These are phyloP conservation scores for Kryptopterus vitreolus DNA, from an alignment of 2,797 vertebrate genomes.

Conservation along the genomic window DNA sequence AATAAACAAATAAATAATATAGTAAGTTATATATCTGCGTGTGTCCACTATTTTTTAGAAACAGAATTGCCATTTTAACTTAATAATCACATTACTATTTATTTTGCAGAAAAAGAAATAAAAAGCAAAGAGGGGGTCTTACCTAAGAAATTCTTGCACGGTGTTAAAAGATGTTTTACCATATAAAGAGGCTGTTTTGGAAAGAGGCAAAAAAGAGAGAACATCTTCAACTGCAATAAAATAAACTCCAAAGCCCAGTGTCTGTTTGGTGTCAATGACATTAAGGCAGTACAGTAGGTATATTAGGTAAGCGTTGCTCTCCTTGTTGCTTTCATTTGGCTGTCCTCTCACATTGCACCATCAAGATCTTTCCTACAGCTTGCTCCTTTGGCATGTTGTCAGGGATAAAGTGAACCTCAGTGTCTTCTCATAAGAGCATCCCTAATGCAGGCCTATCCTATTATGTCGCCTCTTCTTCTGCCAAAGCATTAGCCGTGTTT, in stretches of 20 bases:
- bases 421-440: constrained; percentile 38
- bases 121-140: constrained; percentile 55
- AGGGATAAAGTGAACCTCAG: constrained; percentile 50
- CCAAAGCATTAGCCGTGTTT: constrained; percentile 43
- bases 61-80: not conserved
- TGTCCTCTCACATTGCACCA: constrained; percentile 46
- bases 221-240: constrained; percentile 38
- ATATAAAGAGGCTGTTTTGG: constrained; percentile 68
- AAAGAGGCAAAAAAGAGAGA: constrained; percentile 25
- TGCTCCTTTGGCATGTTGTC: constrained; percentile 60
- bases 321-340: constrained; percentile 58
- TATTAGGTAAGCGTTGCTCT: constrained; percentile 63
- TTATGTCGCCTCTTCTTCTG: constrained; percentile 30
- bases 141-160: constrained; percentile 75
- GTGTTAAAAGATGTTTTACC: constrained; percentile 68
- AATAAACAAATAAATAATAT: too few species aligned
- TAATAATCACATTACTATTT: not conserved
- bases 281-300: constrained; percentile 57
- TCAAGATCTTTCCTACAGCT: constrained; percentile 48
- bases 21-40: too few species aligned
- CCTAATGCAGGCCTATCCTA: constrained; percentile 27
- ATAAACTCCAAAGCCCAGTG: constrained; percentile 9
- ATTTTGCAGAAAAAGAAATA: not conserved
- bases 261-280: constrained; percentile 32
- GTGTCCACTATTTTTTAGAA: too few species aligned